Evolutionary conservation across 2,797 vertebrate genomes (phyloP), one percentile per base, ranked within the genome.

Genomic region (Labroides dimidiatus): DNA sequence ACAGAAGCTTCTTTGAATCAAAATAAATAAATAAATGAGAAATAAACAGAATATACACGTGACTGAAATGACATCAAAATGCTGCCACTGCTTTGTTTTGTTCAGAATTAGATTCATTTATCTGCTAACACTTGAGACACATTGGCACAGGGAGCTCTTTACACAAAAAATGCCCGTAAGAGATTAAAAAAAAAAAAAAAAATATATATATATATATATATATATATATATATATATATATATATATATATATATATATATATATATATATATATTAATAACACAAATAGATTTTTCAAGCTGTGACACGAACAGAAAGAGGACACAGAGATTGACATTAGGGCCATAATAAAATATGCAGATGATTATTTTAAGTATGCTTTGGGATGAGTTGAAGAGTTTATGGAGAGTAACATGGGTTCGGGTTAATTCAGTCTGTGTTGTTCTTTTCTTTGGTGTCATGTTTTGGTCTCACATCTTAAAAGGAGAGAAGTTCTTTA

Each of bases 21-120:
- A 59, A 90, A 90, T 92, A 83, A 87, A 93, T 93, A 86, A 86
- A 84, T 85, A 87, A 64, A 75, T 66, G 73, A 74, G 59, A 81
- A 59, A 78, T 51, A 77, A 66, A 30, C 49, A 51, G 50, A 33
- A 77, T 84, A 47, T 78, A 82, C 73, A 89, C 23, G 61, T 56
- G 65, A 64, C 54, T 76, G 47, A 75, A 70, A 57, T 73, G 53
- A 69, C 55, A 72, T 69, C n/a, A 49, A 69, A 76, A 85, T 64
- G 77, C 78, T 75, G 76, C 58, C 64, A 67, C 77, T 77, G 73
- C 62, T 24, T 73, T 52, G 10, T 53, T 60, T 54, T 68, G 50
- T 33, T 57, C 16, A 48, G 37, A 65, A 69, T 42, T 24, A 63
- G 56, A 76, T 13, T 16, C 41, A 41, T 41, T 56, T 0, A 12